Conservation (phyloP, 2,888 invertebrate genomes). For the Parthenolecanium corni region DNA sequence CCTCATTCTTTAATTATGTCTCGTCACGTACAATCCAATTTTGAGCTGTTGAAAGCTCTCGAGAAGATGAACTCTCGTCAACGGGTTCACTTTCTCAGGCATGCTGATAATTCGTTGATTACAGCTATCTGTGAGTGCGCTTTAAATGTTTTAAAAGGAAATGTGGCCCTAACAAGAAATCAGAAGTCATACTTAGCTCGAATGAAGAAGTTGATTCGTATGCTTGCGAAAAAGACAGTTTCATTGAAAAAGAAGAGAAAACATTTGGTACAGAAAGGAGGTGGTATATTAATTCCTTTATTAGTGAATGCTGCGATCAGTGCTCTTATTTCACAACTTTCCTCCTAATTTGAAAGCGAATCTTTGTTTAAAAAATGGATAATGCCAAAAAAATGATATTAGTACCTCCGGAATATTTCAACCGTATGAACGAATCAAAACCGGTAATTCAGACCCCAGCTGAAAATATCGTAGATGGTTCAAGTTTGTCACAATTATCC, state of each 20-base stretch:
- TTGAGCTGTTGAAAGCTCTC: no score
- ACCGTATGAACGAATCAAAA: neutral
- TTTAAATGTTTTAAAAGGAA: conserved; percentile 20
- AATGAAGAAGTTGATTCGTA: neutral
- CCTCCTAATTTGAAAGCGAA: no score
- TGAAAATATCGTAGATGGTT: no score
- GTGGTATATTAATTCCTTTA: neutral
- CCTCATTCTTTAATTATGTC: no score
- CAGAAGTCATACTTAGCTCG: conserved; percentile 8
- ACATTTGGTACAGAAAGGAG: conserved; percentile 4
- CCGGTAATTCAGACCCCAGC: neutral
- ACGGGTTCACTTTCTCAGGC: no score
- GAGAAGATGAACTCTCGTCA: no score
- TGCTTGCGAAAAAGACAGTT: neutral
- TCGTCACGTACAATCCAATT: no score
- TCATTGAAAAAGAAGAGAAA: neutral
- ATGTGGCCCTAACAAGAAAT: neutral
- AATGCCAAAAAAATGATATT: neutral
- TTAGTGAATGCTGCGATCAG: neutral
- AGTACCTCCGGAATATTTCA: neutral
- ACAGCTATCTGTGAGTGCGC: no score
- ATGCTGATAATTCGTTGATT: no score
- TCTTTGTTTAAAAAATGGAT: neutral
- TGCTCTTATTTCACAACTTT: neutral
- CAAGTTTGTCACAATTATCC: no score